Evolutionary conservation across 2,113 vertebrate genomes (phyloP).

Genomic region (Tragelaphus strepsiceros): DNA sequence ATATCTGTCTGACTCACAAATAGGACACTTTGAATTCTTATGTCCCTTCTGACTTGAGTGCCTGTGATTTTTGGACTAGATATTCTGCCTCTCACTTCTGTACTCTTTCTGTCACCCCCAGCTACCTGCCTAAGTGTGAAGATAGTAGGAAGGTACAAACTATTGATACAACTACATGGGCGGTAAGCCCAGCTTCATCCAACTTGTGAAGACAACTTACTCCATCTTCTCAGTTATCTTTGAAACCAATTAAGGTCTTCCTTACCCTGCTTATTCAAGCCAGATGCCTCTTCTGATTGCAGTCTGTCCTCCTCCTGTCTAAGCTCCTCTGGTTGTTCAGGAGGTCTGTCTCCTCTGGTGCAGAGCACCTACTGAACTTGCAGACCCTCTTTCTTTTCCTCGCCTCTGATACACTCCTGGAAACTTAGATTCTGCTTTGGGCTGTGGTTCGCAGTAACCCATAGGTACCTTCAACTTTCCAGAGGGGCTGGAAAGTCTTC

Average conservation of each 20-base stretch:
- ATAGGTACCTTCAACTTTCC: background rate
- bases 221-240: conserved; percentile 5
- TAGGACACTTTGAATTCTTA: background rate
- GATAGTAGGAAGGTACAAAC: background rate
- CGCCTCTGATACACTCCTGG: background rate
- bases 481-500: background rate
- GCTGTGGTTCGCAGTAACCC: background rate
- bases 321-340: background rate
- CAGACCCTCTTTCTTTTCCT: background rate
- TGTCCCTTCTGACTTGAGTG: background rate
- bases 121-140: background rate
- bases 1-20: background rate
- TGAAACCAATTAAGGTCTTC: background rate
- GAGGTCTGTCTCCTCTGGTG: background rate
- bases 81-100: background rate
- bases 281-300: background rate
- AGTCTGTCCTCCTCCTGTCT: background rate
- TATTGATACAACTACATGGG: background rate
- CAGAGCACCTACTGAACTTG: background rate
- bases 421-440: background rate
- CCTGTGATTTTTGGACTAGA: background rate
- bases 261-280: background rate
- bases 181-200: background rate
- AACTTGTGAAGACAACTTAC: background rate
- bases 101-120: background rate